Percentiles rank a stretch among this genome's conserved stretches.
phyloP scores from a whole-genome alignment of 2,888 invertebrate species.

The Drosophila ustulata region DNA sequence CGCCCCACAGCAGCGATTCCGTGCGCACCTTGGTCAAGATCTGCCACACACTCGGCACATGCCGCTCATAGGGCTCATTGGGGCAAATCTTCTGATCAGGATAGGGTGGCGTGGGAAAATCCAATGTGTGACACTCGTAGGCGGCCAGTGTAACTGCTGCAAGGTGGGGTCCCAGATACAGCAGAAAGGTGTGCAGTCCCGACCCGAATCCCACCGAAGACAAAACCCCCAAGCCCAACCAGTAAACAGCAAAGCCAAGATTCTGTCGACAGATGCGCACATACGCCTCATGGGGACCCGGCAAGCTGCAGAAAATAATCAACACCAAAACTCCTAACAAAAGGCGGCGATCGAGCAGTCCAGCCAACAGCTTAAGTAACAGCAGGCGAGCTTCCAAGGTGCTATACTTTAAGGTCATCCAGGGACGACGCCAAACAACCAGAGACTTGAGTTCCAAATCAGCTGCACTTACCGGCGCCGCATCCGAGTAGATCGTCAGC shows the following conservation, averaged over 20 bases:
- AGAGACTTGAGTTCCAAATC: slow-evolving; percentile 88
- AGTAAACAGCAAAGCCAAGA: slow-evolving; percentile 88
- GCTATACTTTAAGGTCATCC: slow-evolving; percentile 92
- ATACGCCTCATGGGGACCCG: slow-evolving; percentile 83
- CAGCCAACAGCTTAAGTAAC: slow-evolving; percentile 86
- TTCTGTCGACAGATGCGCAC: slow-evolving; percentile 78
- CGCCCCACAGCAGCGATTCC: slow-evolving; percentile 98
- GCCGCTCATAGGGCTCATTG: slow-evolving; percentile 87
- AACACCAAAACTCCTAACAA: slow-evolving; percentile 69
- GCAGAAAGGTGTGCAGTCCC: slow-evolving; percentile 98
- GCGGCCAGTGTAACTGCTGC: slow-evolving; percentile 99
- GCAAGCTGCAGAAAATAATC: slow-evolving; percentile 76
- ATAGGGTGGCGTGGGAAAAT: slow-evolving; percentile 99
- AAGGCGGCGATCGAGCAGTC: slow-evolving; percentile 83
- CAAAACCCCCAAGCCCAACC: slow-evolving; percentile 96
- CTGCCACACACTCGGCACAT: slow-evolving; percentile 92
- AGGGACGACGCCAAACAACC: slow-evolving; percentile 93
- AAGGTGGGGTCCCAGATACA: slow-evolving; percentile 99
- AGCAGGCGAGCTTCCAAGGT: slow-evolving; percentile 89
- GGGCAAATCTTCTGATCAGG: slow-evolving; percentile 98
- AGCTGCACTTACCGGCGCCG: slow-evolving; percentile 64
- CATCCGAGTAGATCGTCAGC: slow-evolving; percentile 1
- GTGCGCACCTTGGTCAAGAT: slow-evolving; percentile 97
- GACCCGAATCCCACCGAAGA: slow-evolving; percentile 99
- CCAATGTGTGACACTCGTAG: slow-evolving; percentile 96